Percentiles rank a stretch among this genome's conserved stretches.
phyloP scores from a whole-genome alignment of 2,113 vertebrate species.

The human (Homo sapiens) region DNA sequence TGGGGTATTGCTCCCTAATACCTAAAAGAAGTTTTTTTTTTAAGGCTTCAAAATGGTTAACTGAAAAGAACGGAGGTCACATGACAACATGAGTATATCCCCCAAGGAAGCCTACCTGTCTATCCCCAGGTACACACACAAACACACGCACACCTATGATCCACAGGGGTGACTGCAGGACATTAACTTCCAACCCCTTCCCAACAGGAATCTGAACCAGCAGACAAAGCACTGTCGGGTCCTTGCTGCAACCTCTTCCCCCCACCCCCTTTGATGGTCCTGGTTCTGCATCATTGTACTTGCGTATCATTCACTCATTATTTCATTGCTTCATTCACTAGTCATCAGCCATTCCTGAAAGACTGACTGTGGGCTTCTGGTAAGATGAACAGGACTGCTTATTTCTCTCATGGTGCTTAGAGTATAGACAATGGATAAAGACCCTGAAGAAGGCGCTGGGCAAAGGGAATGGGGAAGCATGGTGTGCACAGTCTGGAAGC shows the following conservation, averaged over 20 bases:
- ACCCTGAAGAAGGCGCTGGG: neutral
- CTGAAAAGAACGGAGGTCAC: neutral
- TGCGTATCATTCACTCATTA: neutral
- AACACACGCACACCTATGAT: neutral
- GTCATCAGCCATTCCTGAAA: neutral
- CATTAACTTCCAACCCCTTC: neutral
- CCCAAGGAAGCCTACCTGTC: neutral
- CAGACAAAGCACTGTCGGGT: rapidly evolving
- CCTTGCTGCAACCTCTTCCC: neutral
- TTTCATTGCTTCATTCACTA: neutral
- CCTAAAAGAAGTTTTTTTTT: neutral
- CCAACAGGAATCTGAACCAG: neutral
- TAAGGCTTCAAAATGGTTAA: neutral
- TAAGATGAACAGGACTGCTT: neutral
- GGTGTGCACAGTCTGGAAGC: rapidly evolving
- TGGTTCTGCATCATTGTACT: neutral
- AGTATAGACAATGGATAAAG: neutral
- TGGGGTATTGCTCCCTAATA: neutral
- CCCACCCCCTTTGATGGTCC: neutral
- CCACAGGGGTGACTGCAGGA: neutral
- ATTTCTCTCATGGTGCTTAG: neutral
- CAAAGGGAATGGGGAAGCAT: too few relatives aligned
- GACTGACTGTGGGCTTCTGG: neutral
- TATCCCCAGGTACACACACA: rapidly evolving
- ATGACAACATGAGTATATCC: neutral